Conservation (phyloP, 2,113 vertebrate genomes). For the Phylloscopus whistleri region DNA sequence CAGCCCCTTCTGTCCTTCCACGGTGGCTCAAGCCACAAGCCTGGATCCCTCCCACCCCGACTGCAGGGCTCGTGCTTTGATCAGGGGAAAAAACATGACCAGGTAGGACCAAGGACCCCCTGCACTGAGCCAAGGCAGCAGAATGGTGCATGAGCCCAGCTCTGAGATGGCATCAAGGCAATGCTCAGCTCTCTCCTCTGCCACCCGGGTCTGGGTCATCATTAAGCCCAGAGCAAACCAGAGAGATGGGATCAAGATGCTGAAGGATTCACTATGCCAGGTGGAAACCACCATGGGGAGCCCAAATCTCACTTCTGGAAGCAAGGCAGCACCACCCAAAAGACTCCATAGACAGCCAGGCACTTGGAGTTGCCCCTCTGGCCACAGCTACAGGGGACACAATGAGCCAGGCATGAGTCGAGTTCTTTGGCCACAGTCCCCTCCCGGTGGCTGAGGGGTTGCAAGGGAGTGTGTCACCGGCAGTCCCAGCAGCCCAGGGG, state of each 20-base stretch:
- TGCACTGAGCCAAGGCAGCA: accelerated
- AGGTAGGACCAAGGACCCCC: not conserved
- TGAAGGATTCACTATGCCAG: not conserved
- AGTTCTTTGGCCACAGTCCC: not conserved
- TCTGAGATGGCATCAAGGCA: accelerated
- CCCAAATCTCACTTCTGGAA: not conserved
- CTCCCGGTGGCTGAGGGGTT: not conserved
- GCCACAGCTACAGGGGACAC: accelerated
- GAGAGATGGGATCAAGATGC: not conserved
- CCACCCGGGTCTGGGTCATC: accelerated
- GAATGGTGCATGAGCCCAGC: accelerated
- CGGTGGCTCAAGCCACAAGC: accelerated
- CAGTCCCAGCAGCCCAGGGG: not conserved
- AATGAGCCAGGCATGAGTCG: accelerated
- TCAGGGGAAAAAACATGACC: accelerated
- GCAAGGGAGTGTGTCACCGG: not conserved
- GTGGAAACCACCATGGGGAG: accelerated
- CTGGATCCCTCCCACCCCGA: accelerated
- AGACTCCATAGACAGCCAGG: not conserved
- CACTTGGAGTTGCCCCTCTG: not conserved
- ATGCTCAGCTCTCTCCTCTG: not conserved
- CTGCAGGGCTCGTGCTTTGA: not conserved
- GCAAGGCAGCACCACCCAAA: not conserved
- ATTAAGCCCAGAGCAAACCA: not conserved
- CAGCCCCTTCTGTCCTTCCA: not conserved